These are phyloP conservation scores for Dolichopus griseipennis DNA, from an alignment of 2,888 invertebrate species.

Conservation along the genomic window DNA sequence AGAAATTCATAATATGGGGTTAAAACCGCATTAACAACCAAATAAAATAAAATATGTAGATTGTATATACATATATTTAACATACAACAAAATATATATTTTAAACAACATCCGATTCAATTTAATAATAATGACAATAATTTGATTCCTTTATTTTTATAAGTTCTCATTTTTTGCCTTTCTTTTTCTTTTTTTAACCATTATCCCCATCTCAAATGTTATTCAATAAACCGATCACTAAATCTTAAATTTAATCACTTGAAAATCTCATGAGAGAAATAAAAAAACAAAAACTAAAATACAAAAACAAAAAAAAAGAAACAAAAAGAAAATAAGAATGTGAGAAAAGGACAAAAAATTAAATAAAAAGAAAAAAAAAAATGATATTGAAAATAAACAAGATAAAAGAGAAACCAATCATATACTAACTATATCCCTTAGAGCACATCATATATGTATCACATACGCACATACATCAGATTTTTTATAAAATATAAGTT, in stretches of 20 bases:
- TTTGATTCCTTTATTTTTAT: background rate
- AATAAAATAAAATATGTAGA: too few relatives aligned
- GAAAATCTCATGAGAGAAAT: background rate
- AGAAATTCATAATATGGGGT: too few relatives aligned
- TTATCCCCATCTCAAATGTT: too few relatives aligned
- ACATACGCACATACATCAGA: too few relatives aligned
- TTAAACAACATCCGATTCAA: background rate
- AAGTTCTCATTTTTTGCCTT: background rate
- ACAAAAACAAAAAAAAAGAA: too few relatives aligned
- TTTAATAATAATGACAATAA: slow-evolving; percentile 1
- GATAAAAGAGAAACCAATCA: background rate
- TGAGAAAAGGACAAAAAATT: too few relatives aligned
- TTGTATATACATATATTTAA: background rate
- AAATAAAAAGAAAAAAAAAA: too few relatives aligned
- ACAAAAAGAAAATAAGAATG: too few relatives aligned
- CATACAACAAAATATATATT: background rate
- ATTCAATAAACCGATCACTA: slow-evolving; percentile 3
- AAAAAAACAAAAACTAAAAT: background rate
- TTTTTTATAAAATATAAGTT: too few relatives aligned
- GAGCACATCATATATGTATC: background rate
- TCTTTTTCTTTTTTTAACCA: background rate
- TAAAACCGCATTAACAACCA: too few relatives aligned
- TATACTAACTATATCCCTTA: too few relatives aligned
- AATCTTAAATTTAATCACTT: slow-evolving; percentile 6
- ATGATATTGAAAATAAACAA: background rate